Base-by-base conservation (phyloP, 2,888 invertebrate genomes). In the Drosophila tanythrix region DNA sequence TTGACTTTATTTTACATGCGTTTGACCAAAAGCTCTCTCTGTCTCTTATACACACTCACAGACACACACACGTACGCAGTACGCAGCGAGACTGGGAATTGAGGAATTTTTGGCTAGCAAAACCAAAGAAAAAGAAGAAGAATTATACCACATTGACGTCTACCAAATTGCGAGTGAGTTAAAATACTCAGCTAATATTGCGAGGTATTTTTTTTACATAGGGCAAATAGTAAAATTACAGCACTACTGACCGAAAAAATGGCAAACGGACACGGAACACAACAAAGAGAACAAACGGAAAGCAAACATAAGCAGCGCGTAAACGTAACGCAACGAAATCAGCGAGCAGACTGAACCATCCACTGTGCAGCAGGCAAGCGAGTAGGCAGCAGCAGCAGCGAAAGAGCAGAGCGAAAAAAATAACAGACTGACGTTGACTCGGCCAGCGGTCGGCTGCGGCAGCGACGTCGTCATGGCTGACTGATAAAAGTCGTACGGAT, bases 301-400 rank as follows among this genome's bases (percentile, higher is more conserved):
- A 72, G 68, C 80, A 81, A 46, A 81, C 78, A 71, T 71, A 80
- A 80, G 63, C 46, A 15, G 46, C 25, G 25, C 77, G 70, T 59
- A 74, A 80, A 81, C 82, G 79, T 79, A 81, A 87, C 89, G 85
- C 77, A 83, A 80, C 87, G 86, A 83, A 87, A 81, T 83, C 84
- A 85, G 78, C 78, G 82, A 88, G 80, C 89, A 85, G 89, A 87
- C 89, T 89, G 79, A 87, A 85, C 76, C 64, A 52, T 70, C 67
- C 63, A 57, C 77, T 74, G 68, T 78, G 71, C 80, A 78, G 80
- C 82, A 65, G 62, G 59, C 73, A 73, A 79, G 70, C 81, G 85
- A 81, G 74, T 82, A 79, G 76, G 63, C 76, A 71, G 60, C 56
- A 43, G 40, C 46, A 53, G 25, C 53, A 57, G n/a, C 40, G 10